Conservation (phyloP, 2,797 vertebrate genomes). For the Furcifer pardalis region DNA sequence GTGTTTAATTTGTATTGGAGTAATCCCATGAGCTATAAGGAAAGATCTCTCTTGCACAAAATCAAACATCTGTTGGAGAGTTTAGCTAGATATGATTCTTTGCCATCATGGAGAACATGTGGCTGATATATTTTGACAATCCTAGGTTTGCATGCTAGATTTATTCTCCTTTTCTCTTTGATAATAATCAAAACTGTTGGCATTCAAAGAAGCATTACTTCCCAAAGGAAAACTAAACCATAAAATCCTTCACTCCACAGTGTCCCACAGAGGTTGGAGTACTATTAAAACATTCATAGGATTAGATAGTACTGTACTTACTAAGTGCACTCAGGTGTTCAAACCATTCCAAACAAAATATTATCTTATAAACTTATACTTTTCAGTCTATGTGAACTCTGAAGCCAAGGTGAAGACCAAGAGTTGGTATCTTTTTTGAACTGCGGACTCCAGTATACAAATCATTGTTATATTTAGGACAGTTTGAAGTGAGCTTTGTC, state of each 20-base stretch:
- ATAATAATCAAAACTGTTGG: constrained; percentile 15
- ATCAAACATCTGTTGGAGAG: constrained; percentile 7
- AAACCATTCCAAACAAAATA: background rate
- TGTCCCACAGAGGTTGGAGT: background rate
- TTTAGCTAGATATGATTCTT: background rate
- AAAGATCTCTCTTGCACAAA: constrained; percentile 11
- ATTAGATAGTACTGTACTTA: constrained; percentile 2
- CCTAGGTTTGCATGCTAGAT: background rate
- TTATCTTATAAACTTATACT: background rate
- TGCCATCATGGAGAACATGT: background rate
- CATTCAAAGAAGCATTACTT: background rate
- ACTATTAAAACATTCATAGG: constrained; percentile 4
- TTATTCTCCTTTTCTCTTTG: background rate
- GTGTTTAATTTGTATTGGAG: background rate
- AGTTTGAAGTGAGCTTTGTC: background rate
- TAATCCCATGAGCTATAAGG: background rate
- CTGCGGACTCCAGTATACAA: background rate
- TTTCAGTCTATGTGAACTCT: background rate
- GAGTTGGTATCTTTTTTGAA: background rate
- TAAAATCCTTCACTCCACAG: background rate
- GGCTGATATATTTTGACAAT: background rate
- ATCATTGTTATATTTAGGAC: background rate
- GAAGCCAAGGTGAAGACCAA: background rate
- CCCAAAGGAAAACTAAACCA: constrained; percentile 1
- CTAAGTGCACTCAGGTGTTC: constrained; percentile 22